These are phyloP conservation scores for Musca domestica DNA, from an alignment of 1,140 invertebrate species.

Conservation along the genomic window DNA sequence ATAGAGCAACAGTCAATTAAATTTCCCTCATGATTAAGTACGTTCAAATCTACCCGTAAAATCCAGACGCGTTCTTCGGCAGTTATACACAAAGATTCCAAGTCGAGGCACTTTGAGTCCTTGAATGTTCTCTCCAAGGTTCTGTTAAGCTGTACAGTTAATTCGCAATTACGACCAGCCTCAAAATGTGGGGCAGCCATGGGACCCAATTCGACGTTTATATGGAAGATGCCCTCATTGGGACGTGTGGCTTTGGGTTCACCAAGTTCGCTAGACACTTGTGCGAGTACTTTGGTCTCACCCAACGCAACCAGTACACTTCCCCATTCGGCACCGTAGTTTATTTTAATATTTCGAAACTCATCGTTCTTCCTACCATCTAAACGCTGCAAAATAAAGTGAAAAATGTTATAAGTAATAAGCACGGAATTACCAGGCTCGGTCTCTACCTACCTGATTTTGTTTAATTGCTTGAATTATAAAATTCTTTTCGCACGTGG, in stretches of 20 bases:
- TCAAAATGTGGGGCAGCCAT: slow-evolving; percentile 81
- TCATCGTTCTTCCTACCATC: slow-evolving; percentile 80
- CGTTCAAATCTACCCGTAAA: slow-evolving; percentile 80
- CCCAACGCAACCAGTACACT: slow-evolving; percentile 72
- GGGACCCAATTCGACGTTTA: slow-evolving; percentile 84
- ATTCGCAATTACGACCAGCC: slow-evolving; percentile 67
- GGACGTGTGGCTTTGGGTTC: slow-evolving; percentile 79
- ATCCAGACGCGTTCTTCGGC: slow-evolving; percentile 90
- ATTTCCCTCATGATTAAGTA: slow-evolving; percentile 93
- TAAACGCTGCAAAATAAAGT: slow-evolving; percentile 57
- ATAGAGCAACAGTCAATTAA: slow-evolving; percentile 87
- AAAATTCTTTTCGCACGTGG: slow-evolving; percentile 23
- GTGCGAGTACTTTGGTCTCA: slow-evolving; percentile 77
- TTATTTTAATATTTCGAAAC: slow-evolving; percentile 70
- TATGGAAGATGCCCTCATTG: slow-evolving; percentile 82
- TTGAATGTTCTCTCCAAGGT: slow-evolving; percentile 87
- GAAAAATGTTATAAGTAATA: background rate
- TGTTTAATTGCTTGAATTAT: slow-evolving; percentile 23
- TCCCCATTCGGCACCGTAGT: slow-evolving; percentile 81
- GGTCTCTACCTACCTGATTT: slow-evolving; percentile 8
- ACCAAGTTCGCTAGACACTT: slow-evolving; percentile 83
- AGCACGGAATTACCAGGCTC: background rate
- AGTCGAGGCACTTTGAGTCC: slow-evolving; percentile 83
- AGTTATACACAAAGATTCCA: slow-evolving; percentile 91
- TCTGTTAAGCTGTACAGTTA: slow-evolving; percentile 75